Conservation (phyloP, 2,888 invertebrate species). For the Oegoconia quadripuncta region DNA sequence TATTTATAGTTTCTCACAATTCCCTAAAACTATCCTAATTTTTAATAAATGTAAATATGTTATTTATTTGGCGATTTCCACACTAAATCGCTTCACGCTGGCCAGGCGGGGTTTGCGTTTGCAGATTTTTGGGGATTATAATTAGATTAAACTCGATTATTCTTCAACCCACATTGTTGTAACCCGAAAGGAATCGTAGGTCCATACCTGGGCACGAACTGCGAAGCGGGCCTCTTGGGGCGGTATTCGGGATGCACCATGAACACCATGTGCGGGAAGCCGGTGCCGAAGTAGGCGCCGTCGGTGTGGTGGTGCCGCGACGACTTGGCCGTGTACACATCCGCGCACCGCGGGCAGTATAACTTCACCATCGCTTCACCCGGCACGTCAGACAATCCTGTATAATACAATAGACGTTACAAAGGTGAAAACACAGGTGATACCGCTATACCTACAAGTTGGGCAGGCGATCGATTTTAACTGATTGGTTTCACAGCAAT, state of each 20-base stretch:
- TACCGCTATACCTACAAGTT: no score
- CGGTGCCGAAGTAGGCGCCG: conserved; percentile 99
- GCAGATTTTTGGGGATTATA: no score
- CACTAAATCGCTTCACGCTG: no score
- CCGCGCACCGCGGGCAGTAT: conserved; percentile 99
- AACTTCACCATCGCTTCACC: conserved; percentile 99
- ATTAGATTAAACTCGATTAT: background rate
- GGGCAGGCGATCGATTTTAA: no score
- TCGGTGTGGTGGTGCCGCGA: conserved; percentile 99
- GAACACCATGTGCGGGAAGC: conserved; percentile 99
- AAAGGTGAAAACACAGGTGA: no score
- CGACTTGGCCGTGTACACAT: conserved; percentile 99
- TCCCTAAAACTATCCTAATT: no score
- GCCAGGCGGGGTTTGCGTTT: no score
- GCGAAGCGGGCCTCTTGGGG: conserved; percentile 96
- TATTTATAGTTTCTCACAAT: no score
- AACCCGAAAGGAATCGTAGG: no score
- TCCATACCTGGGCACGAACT: conserved; percentile 96
- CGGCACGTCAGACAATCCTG: conserved; percentile 98
- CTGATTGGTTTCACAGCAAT: no score
- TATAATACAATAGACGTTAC: background rate
- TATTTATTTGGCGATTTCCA: no score
- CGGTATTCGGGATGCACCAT: conserved; percentile 99
- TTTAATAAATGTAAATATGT: no score
- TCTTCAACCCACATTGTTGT: background rate